Conservation (phyloP, 1,140 invertebrate species). For the Leptinotarsa undecemlineata region DNA sequence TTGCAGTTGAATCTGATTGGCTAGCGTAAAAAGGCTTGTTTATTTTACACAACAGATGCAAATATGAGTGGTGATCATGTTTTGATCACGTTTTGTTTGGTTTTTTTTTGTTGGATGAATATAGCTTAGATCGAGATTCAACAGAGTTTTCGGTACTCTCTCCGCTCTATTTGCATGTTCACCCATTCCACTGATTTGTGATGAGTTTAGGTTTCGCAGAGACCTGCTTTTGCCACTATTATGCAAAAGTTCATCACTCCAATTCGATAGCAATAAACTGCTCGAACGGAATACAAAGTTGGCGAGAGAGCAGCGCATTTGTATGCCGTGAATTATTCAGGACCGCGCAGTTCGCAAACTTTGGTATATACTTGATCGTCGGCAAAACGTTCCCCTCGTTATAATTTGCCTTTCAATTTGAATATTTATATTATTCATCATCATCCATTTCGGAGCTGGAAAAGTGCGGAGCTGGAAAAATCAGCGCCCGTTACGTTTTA, state of each 20-base stretch:
- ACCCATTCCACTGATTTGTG: not conserved
- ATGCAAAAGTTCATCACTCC: slow-evolving; percentile 5
- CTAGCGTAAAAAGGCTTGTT: too few relatives aligned
- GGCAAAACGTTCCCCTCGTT: slow-evolving; percentile 5
- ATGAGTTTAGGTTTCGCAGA: not conserved
- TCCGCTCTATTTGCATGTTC: not conserved
- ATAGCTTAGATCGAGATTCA: not conserved
- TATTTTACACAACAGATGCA: too few relatives aligned
- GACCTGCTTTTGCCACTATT: not conserved
- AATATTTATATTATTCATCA: not conserved
- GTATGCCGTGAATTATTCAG: slow-evolving; percentile 3
- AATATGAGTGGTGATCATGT: too few relatives aligned
- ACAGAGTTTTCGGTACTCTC: not conserved
- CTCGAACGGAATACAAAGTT: not conserved
- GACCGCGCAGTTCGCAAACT: not conserved
- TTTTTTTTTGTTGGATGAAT: too few relatives aligned
- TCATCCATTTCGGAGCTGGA: not conserved
- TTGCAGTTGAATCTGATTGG: too few relatives aligned
- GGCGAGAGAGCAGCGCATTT: not conserved
- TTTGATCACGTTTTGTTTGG: too few relatives aligned
- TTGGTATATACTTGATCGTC: slow-evolving; percentile 3
- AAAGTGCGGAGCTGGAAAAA: not conserved
- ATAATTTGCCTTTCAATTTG: slow-evolving; percentile 3
- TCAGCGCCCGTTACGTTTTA: too few relatives aligned
- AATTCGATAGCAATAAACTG: not conserved